Conservation (phyloP, 2,113 vertebrate species). For the Erpornis zantholeuca region DNA sequence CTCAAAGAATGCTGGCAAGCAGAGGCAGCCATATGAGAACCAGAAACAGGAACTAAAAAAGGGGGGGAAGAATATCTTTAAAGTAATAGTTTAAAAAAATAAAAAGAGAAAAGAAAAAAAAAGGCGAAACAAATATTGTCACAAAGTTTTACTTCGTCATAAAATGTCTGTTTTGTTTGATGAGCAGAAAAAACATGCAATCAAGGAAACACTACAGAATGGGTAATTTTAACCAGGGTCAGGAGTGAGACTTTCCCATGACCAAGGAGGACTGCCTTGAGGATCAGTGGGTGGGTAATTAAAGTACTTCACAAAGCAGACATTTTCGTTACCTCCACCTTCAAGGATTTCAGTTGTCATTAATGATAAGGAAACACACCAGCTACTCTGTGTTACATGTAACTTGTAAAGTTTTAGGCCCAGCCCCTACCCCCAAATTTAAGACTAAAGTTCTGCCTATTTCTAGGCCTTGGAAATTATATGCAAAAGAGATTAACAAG, state of each 20-base stretch:
- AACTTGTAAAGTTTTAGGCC: neutral
- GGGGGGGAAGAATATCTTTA: constrained; percentile 45
- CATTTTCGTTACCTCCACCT: neutral
- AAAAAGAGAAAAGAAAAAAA: neutral
- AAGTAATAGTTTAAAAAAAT: constrained; percentile 18
- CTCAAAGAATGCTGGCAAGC: constrained; percentile 67
- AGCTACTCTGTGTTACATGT: rapidly evolving
- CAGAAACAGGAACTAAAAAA: constrained; percentile 69
- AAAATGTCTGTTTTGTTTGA: neutral
- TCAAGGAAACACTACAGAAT: neutral
- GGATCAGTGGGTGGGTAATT: neutral
- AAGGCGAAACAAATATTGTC: neutral
- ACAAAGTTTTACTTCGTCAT: neutral
- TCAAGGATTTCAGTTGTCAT: neutral
- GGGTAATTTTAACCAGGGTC: neutral
- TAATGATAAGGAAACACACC: neutral
- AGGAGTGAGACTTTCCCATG: neutral
- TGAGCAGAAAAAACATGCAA: neutral
- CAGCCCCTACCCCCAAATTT: neutral
- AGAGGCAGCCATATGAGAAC: constrained; percentile 59
- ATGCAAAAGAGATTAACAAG: neutral
- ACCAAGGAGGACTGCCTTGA: neutral
- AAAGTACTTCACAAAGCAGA: neutral
- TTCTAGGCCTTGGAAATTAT: neutral
- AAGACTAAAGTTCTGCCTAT: neutral